Conservation (phyloP, 2,888 invertebrate species). For the Limnephilus auricula region DNA sequence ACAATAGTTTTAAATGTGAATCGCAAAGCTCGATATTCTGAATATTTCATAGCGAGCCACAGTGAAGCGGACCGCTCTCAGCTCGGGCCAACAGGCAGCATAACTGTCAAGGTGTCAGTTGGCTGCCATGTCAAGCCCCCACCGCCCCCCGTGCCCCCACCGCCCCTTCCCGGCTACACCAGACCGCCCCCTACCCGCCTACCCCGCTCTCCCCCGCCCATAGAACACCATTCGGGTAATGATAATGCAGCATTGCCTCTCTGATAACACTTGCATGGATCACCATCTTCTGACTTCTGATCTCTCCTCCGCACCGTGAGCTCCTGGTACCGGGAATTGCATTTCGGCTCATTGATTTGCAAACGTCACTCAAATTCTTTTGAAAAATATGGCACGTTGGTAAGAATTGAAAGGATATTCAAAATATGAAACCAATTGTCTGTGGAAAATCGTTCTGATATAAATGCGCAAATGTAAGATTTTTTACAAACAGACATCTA, state of each 20-base stretch:
- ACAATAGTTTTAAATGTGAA: conserved; percentile 5
- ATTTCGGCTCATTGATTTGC: conserved; percentile 17
- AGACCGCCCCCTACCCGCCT: conserved; percentile 42
- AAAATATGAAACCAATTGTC: neutral
- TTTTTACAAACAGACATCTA: no score
- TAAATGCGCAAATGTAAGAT: neutral
- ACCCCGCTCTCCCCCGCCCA: conserved; percentile 33
- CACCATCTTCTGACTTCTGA: conserved; percentile 14
- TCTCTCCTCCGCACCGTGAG: neutral
- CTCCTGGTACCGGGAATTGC: conserved; percentile 8
- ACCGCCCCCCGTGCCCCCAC: conserved; percentile 30
- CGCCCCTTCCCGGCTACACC: neutral
- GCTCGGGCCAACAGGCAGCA: conserved; percentile 63
- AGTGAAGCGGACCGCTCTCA: conserved; percentile 47
- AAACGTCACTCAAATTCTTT: conserved; percentile 9
- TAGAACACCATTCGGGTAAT: conserved; percentile 44
- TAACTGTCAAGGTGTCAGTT: conserved; percentile 68
- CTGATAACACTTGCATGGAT: conserved; percentile 40
- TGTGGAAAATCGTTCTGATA: neutral
- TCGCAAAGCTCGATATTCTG: conserved; percentile 31
- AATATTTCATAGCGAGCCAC: conserved; percentile 50
- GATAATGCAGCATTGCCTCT: conserved; percentile 36
- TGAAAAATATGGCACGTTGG: neutral
- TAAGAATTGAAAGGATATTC: neutral
- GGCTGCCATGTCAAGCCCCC: conserved; percentile 67